A percentile compares a stretch with the other conserved stretches of the same genome.
Conservation (phyloP, 2,113 vertebrate genomes). For the Onychorhynchus coronatus region DNA sequence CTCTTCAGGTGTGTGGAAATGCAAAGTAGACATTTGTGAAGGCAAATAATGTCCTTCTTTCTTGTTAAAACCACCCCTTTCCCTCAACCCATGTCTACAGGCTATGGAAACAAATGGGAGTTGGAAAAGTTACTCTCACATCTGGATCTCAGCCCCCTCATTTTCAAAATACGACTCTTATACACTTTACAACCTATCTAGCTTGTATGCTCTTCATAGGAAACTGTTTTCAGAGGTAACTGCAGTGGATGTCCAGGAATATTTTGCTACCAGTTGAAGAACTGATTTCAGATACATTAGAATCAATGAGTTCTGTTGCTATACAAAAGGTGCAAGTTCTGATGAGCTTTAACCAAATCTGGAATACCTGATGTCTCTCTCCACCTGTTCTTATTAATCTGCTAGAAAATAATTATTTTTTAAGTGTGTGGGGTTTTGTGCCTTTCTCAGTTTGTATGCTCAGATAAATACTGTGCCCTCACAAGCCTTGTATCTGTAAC, state of each 20-base stretch:
- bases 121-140: background rate
- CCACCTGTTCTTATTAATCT: background rate
- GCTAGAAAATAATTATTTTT: background rate
- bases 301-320: background rate
- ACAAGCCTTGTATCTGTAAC: background rate
- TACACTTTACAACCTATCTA: background rate
- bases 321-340: background rate
- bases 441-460: background rate
- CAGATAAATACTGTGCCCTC: background rate
- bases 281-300: background rate
- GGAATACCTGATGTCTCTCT: background rate
- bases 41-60: background rate
- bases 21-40: background rate
- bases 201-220: background rate
- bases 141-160: background rate
- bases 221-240: background rate
- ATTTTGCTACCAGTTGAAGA: background rate
- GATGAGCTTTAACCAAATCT: background rate
- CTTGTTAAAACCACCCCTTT: background rate
- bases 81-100: background rate
- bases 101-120: background rate
- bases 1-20: background rate
- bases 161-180: background rate
- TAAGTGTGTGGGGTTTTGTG: background rate
- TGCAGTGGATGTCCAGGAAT: background rate